phyloP scores from a whole-genome alignment of 2,888 invertebrate genomes.

The Agapetus fuscipes region DNA sequence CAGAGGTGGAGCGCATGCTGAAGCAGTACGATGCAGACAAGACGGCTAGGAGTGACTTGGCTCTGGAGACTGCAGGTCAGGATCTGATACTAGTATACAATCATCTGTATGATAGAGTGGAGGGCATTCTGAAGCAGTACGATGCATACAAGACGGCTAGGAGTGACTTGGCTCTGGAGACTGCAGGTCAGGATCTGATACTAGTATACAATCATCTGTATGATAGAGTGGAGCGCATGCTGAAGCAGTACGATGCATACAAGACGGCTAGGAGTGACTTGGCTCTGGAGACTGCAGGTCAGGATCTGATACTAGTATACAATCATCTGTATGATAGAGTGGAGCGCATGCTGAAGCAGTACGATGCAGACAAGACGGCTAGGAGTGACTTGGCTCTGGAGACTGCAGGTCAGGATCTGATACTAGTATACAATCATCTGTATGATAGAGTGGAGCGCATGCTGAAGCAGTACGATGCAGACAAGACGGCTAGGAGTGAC shows the following conservation, averaged over 20 bases:
- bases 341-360: too few relatives aligned
- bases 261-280: slow-evolving; percentile 53
- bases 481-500: slow-evolving; percentile 52
- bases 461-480: slow-evolving; percentile 43
- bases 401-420: slow-evolving; percentile 51
- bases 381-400: slow-evolving; percentile 55
- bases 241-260: slow-evolving; percentile 45
- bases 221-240: not conserved
- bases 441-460: too few relatives aligned
- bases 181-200: slow-evolving; percentile 35
- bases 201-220: not conserved
- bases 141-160: slow-evolving; percentile 54
- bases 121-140: slow-evolving; percentile 30
- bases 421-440: too few relatives aligned
- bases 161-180: slow-evolving; percentile 55
- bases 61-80: slow-evolving; percentile 1
- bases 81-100: not conserved
- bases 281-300: slow-evolving; percentile 54
- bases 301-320: too few relatives aligned
- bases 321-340: too few relatives aligned
- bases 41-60: slow-evolving; percentile 35
- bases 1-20: too few relatives aligned
- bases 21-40: slow-evolving; percentile 49
- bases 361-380: slow-evolving; percentile 54
- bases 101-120: too few relatives aligned